Base-by-base conservation (phyloP, 2,888 invertebrate species). In the Sussaba pulchella region DNA sequence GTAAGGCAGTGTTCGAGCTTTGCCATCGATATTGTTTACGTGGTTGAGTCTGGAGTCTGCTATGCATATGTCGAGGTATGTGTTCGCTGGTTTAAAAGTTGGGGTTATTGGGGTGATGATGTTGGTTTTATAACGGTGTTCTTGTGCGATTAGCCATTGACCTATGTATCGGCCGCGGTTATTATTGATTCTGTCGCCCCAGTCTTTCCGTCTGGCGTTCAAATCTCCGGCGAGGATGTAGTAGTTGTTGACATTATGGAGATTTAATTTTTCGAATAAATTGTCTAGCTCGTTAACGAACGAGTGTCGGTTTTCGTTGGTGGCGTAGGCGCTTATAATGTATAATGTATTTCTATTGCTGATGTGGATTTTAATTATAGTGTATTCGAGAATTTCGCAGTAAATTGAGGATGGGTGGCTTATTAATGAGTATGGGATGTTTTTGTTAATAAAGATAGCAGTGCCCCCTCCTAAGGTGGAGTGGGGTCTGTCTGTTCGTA, bases 391-490 rank as follows among this genome's bases (percentile, higher is more conserved):
- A 6, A 41, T 41, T 41, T 41, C 41, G 9, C 9, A 6, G 41
- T 41, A 12, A 10, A 41, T 41, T 2, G 41, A 41, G 9, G 41
- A 41, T 12, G 41, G 41, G 9, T 8, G 12, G 12, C 10, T 4
- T 2, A 41, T 41, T 2, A 41, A 6, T 41, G 9, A 2, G 12
- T 41, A 41, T 6, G 9, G 41, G 9, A 41, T 8, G 5, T 41
- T 12, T 47, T 45, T 52, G n/a, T 26, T 52, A n/a, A 80, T 50
- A 0, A 76, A 0, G 0, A 76, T 76, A 0, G 76, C 80, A 0
- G 80, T 76, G 0, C 80, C 72, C 19, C 80, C 80, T 0, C 76
- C 76, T 54, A 24, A 64, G 0, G 1, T 2, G 1, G 41, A n/a
- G 1, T 50, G 59, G 0, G 74, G 66, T 31, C 66, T 45, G 9